Base-by-base conservation (phyloP, 2,797 vertebrate genomes). In the Pogonophryne albipinna region DNA sequence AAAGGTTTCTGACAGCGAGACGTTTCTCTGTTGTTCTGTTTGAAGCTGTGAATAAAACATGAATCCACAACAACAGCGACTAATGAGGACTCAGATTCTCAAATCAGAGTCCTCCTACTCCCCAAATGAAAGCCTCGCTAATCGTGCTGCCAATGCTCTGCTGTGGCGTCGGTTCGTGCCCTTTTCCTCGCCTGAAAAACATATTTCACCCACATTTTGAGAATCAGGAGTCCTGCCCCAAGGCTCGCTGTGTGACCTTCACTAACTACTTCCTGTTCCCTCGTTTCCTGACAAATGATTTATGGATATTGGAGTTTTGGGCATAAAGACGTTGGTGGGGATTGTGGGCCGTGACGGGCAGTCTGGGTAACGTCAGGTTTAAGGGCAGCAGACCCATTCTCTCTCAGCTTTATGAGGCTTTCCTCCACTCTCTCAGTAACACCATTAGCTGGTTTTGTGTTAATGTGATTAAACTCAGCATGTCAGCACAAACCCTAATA, bases 241-340 rank as follows among this genome's bases (percentile, higher is more conserved):
- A 49, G 55, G 38, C 60, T 11, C 17, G 3, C 34, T 13, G 31
- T 27, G 49, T 67, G 1, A 62, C 65, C 64, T 75, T 55, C 34
- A 38, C 34, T 38, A 38, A 38, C 34, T 15, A 42, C n/a, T 47
- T 19, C 45, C 31, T 23, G 12, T 53, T 11, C 38, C 31, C 20
- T 20, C 20, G 65, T 71, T 27, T 74, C 46, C 57, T 71, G 65
- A 83, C 45, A 19, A 38, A 78, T 79, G 72, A 85, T 67, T 84
- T 62, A 79, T 71, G 75, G 71, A 75, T 80, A 85, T 76, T 17
- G 61, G 6, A 19, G 9, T 66, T 80, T 56, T 49, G 62, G 41
- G 50, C 55, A 34, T 53, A 51, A 41, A 69, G 59, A 56, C 15
- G 15, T 66, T 1, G 34, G 23, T 6, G 19, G 58, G 16, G 59